Conservation (phyloP, 23 tunicate species). For the Phallusia fumigata region DNA sequence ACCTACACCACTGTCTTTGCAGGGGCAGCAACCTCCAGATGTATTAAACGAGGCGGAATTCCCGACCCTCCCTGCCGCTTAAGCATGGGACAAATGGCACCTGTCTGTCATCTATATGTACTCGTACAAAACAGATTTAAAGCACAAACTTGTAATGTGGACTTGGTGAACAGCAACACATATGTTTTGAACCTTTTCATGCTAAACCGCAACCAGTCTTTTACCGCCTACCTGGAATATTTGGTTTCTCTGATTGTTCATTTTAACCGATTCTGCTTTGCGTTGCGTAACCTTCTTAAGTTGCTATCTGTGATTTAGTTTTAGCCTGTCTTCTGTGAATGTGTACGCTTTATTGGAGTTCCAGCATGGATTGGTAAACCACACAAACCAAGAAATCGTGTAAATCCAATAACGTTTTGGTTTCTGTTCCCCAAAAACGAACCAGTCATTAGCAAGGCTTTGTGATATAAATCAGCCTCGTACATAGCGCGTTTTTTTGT, state of each 20-base stretch:
- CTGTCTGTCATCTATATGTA: background rate
- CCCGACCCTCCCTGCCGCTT: constrained; percentile 74
- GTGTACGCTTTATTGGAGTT: background rate
- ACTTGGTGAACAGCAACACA: background rate
- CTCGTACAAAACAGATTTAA: background rate
- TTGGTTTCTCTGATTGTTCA: background rate
- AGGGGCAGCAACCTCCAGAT: constrained; percentile 63
- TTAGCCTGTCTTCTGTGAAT: constrained; percentile 12
- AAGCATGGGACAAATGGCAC: background rate
- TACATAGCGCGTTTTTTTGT: background rate
- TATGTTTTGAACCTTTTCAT: background rate
- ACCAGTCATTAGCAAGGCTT: background rate
- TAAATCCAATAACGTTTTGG: background rate
- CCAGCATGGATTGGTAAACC: background rate
- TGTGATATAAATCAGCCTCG: background rate
- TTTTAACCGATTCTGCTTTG: background rate
- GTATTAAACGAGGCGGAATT: constrained; percentile 77
- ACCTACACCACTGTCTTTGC: constrained; percentile 4
- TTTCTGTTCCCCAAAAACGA: background rate
- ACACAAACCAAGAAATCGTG: background rate
- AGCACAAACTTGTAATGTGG: background rate
- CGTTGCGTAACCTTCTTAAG: constrained; percentile 3
- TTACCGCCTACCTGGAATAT: background rate
- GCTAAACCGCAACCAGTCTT: background rate
- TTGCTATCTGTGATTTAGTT: constrained; percentile 7